These are phyloP conservation scores for Silurus meridionalis DNA, from an alignment of 2,113 vertebrate species.

Conservation along the genomic window DNA sequence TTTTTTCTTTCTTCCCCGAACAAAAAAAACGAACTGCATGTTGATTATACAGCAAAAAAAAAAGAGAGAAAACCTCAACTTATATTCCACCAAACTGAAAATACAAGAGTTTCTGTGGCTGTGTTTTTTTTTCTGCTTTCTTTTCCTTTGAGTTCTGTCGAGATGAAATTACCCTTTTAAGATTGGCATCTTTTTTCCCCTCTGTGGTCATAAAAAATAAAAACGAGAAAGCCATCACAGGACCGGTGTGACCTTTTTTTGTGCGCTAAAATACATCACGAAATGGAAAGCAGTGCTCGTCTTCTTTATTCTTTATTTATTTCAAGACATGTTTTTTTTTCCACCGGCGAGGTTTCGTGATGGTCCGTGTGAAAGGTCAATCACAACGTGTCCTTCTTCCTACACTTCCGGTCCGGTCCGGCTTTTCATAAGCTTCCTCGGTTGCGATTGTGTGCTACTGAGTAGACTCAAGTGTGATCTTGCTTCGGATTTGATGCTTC, in stretches of 20 bases:
- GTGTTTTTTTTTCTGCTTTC: too few relatives aligned
- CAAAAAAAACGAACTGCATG: not conserved
- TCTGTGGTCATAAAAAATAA: not conserved
- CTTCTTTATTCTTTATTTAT: not conserved
- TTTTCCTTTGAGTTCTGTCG: not conserved
- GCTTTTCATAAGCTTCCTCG: slow-evolving; percentile 68
- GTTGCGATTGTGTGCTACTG: slow-evolving; percentile 66
- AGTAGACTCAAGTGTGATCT: slow-evolving; percentile 54
- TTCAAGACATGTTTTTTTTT: slow-evolving; percentile 13
- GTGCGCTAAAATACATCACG: not conserved
- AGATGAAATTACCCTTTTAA: slow-evolving; percentile 30
- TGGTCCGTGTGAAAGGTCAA: slow-evolving; percentile 45
- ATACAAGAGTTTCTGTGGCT: not conserved
- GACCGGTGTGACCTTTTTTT: not conserved
- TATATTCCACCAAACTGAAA: not conserved
- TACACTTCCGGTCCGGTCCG: slow-evolving; percentile 52
- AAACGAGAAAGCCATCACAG: slow-evolving; percentile 9
- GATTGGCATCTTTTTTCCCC: slow-evolving; percentile 27
- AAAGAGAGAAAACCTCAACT: not conserved
- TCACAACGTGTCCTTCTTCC: slow-evolving; percentile 43
- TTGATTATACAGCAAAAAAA: not conserved
- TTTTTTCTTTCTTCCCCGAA: not conserved
- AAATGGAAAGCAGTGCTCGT: slow-evolving; percentile 2
- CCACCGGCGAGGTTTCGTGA: not conserved
- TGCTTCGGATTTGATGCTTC: not conserved